Base-by-base conservation (phyloP, 2,888 invertebrate genomes). In the Belgica antarctica region DNA sequence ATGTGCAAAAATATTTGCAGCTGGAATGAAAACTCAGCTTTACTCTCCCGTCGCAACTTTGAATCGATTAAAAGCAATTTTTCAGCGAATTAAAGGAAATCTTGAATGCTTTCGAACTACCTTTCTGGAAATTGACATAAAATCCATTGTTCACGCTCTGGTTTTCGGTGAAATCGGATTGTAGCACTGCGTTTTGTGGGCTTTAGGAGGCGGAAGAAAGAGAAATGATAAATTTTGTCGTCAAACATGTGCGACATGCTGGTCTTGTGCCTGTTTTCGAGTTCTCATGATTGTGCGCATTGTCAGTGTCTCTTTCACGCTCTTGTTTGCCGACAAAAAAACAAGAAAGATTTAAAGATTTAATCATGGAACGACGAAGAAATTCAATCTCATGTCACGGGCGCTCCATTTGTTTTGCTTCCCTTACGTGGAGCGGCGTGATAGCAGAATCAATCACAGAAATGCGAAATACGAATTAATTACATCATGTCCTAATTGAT, bases 401-500 rank as follows among this genome's bases (percentile, higher is more conserved):
- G 25, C 52, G 52, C 24, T 52, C n/a, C 15, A 59, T 59, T 59
- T 12, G 7, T 46, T 15, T 59, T 27, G 27, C 12, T 12, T 15
- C 46, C 4, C 17, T 46, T 46, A 12, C 24, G 3, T 12, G 59
- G 24, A 52, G 17, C 5, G 17, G 8, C 22, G 12, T 17, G 27
- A 59, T 22, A 19, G 34, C 12, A 25, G 31, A 68, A 68, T 68
- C 52, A 68, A 68, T 68, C 68, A 68, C 68, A 66, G 63, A 4
- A 10, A 12, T 5, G 25, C 4, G 52, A n/a, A n/a, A n/a, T n/a
- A n/a, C 46, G 46, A n/a, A 68, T 57, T 68, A 68, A 68, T 68
- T 68, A 68, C 31, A 31, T 68, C 61, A 27, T 47, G 52, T 28
- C 28, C n/a, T 57, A 68, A 57, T 68, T 68, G 68, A 68, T 68